Evolutionary conservation across 2,888 invertebrate species (phyloP).

Genomic region (Cantharis nigra): DNA sequence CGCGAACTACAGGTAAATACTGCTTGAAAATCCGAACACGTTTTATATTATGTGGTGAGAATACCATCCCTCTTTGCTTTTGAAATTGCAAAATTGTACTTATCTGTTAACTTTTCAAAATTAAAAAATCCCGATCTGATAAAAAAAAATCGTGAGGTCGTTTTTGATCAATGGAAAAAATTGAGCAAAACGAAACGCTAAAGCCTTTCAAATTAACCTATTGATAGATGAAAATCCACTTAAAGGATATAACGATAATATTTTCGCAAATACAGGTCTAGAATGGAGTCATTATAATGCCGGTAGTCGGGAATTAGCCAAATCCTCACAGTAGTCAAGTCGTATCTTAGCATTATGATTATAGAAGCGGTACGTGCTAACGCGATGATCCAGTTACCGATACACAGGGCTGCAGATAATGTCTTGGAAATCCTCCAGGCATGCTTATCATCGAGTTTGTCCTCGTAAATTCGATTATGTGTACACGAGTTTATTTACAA

Average conservation of each 20-base stretch:
- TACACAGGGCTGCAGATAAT: slow-evolving; percentile 31
- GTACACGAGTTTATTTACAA: slow-evolving; percentile 33
- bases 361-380: slow-evolving; percentile 32
- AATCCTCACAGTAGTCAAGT: slow-evolving; percentile 26
- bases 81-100: slow-evolving; percentile 21
- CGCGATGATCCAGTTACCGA: slow-evolving; percentile 32
- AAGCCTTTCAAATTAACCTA: neutral
- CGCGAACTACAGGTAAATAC: slow-evolving; percentile 31
- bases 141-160: neutral
- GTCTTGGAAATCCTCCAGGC: slow-evolving; percentile 32
- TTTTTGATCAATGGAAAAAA: neutral
- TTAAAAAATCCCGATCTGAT: neutral
- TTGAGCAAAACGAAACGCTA: neutral
- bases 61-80: slow-evolving; percentile 5
- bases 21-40: slow-evolving; percentile 31
- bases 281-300: slow-evolving; percentile 14
- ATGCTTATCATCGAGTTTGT: slow-evolving; percentile 32
- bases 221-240: slow-evolving; percentile 3
- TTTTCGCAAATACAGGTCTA: slow-evolving; percentile 11
- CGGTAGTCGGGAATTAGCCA: slow-evolving; percentile 26
- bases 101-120: slow-evolving; percentile 7
- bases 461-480: slow-evolving; percentile 31
- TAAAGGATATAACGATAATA: slow-evolving; percentile 1
- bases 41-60: slow-evolving; percentile 28
- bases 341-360: slow-evolving; percentile 32